Conservation (phyloP, 2,888 invertebrate genomes). For the Atherix ibis region DNA sequence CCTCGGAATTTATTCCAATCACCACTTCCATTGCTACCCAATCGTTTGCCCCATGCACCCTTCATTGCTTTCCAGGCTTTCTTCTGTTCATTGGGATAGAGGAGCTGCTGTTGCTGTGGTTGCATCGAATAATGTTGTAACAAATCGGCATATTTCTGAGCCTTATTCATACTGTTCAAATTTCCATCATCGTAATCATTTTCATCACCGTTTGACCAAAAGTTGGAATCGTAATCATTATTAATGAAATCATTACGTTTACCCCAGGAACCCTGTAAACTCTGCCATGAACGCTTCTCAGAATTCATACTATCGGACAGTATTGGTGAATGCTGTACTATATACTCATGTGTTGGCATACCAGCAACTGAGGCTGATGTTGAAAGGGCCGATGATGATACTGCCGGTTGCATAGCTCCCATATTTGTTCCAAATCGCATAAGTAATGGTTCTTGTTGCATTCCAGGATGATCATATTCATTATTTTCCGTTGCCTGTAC, state of each 20-base stretch:
- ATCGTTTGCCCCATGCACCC: slow-evolving; percentile 61
- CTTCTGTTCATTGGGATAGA: slow-evolving; percentile 35
- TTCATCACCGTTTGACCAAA: not conserved
- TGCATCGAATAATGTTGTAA: slow-evolving; percentile 22
- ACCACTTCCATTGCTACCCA: slow-evolving; percentile 27
- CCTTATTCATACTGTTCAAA: no score
- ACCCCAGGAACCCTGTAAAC: slow-evolving; percentile 54
- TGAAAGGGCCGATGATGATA: no score
- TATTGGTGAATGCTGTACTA: no score
- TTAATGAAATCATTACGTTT: slow-evolving; percentile 36
- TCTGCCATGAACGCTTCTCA: slow-evolving; percentile 43
- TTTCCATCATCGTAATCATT: not conserved
- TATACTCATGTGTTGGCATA: no score
- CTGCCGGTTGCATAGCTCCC: no score
- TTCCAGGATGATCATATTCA: no score
- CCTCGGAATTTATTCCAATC: slow-evolving; percentile 43
- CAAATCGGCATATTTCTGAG: not conserved
- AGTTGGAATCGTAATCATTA: slow-evolving; percentile 1
- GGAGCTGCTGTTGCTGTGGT: slow-evolving; percentile 20
- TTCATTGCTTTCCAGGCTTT: slow-evolving; percentile 53
- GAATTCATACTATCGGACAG: no score
- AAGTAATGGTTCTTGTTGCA: no score
- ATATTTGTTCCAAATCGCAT: no score
- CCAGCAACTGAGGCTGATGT: no score
- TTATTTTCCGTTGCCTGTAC: no score